Evolutionary conservation across 2,888 invertebrate genomes (phyloP).

Genomic region (Drosophila robusta): DNA sequence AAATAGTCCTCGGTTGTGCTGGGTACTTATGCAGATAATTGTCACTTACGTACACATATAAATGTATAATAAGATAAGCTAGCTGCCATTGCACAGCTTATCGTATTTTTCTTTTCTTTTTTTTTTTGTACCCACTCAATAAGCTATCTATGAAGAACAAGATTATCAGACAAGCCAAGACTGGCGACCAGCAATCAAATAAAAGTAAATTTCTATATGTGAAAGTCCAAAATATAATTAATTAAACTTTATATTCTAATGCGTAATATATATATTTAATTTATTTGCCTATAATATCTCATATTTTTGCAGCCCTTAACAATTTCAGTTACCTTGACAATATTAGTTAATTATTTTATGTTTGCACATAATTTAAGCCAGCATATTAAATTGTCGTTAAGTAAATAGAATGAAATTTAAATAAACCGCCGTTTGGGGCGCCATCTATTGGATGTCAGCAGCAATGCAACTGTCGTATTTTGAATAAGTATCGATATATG

Average conservation of each 20-base stretch:
- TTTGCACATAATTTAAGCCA: neutral
- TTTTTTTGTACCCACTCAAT: constrained; percentile 16
- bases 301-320: neutral
- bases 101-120: neutral
- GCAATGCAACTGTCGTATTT: neutral
- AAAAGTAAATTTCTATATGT: neutral
- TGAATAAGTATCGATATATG: neutral
- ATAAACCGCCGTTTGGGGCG: neutral
- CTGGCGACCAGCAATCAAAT: neutral
- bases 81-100: neutral
- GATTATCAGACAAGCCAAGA: neutral
- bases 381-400: too few species aligned
- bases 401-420: neutral
- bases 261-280: neutral
- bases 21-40: neutral
- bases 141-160: constrained; percentile 4
- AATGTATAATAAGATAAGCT: neutral
- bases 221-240: constrained; percentile 2
- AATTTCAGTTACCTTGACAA: neutral
- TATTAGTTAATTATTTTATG: neutral
- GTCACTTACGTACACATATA: neutral
- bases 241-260: constrained; percentile 2
- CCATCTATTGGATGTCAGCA: neutral
- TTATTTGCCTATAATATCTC: neutral
- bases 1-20: neutral